These are phyloP conservation scores for Sclerurus mexicanus DNA, from an alignment of 2,113 vertebrate genomes.

Conservation along the genomic window DNA sequence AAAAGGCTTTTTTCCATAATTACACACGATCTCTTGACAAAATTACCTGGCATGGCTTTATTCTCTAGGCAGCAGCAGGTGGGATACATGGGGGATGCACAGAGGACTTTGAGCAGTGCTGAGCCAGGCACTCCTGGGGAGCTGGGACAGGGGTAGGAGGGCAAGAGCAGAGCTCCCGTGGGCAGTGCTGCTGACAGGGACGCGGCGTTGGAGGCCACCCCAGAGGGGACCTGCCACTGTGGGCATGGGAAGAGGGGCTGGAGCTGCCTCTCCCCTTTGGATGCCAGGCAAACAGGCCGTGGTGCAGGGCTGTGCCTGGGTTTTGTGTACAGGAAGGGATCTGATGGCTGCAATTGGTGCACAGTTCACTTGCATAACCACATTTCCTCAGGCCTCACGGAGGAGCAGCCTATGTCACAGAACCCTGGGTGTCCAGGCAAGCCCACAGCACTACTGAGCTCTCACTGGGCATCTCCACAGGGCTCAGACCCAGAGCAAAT, in stretches of 20 bases:
- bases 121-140: background rate
- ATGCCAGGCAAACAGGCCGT: background rate
- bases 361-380: background rate
- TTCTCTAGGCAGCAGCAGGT: background rate
- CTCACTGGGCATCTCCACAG: background rate
- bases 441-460: background rate
- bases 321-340: background rate
- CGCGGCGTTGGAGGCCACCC: fast-evolving
- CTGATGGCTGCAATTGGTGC: background rate
- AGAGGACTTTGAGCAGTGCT: background rate
- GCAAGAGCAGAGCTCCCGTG: fast-evolving
- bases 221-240: background rate
- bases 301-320: background rate
- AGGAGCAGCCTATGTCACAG: background rate
- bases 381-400: background rate
- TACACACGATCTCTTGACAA: background rate
- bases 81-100: background rate
- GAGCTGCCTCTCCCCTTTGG: fast-evolving
- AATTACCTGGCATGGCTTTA: background rate
- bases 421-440: background rate
- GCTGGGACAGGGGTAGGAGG: fast-evolving
- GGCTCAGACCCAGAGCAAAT: background rate
- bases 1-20: background rate
- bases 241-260: background rate
- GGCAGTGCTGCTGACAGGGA: background rate